Base-by-base conservation (phyloP, 1,140 invertebrate species). In the Temnothorax longispinosus region DNA sequence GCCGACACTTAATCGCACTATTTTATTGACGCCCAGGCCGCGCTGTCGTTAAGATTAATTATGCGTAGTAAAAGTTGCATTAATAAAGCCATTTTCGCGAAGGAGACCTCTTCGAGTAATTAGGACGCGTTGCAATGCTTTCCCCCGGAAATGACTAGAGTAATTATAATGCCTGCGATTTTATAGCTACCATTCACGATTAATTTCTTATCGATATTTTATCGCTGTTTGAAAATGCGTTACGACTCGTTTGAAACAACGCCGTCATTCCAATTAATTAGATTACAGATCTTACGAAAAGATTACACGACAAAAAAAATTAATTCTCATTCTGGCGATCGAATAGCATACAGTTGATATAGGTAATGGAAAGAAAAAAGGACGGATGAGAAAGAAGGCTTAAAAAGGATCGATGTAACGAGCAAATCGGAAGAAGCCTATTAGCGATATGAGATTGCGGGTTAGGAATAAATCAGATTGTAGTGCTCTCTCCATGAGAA, bases 41-140 rank as follows among this genome's bases (percentile, higher is more conserved):
- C n/a, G n/a, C 27, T 35, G 52, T 8, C 69, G 58, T 84, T 41
- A 38, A 11, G 41, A 50, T 75, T 84, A 84, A 84, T 82, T 74
- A 60, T 50, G 7, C 27, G 27, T 50, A 60, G 32, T 50, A 84
- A 75, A 84, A 60, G 41, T 75, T 74, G 56, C 18, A 7, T 75
- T 72, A 72, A 72, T 75, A 50, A 50, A 84, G 80, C 27, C 52
- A 60, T 27, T 44, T n/a, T n/a, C 47, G 8, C n/a, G 8, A 21
- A 21, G 32, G 3, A 58, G 15, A 35, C 56, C 21, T 54, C 18
- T 27, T 10, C n/a, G 47, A 6, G 15, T 69, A 69, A 56, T 81
- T 27, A 38, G 4, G 62, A 38, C 32, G 2, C 8, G 47, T 21
- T 27, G 18, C 56, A 3, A 52, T 52, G 47, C n/a, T 69, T 71